phyloP scores from a whole-genome alignment of 2,113 vertebrate genomes.

The Stercorarius parasiticus region DNA sequence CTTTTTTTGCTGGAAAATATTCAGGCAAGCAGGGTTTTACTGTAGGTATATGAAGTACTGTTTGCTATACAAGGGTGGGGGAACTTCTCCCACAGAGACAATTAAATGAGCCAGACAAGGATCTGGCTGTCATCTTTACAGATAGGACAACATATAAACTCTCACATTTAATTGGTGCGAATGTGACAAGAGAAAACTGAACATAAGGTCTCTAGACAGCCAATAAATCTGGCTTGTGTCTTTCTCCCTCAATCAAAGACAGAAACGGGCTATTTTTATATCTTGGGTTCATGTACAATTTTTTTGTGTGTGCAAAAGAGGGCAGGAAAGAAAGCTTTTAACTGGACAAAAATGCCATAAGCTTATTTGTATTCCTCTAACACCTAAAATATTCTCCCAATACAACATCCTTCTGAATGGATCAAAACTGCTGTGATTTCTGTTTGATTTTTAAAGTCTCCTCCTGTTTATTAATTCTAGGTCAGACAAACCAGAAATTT shows the following conservation, averaged over 20 bases:
- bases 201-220: slow-evolving; percentile 66
- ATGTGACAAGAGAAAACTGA: slow-evolving; percentile 58
- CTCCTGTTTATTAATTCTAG: not conserved
- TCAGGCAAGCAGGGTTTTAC: not conserved
- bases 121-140: slow-evolving; percentile 61
- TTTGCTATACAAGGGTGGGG: not conserved
- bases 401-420: not conserved
- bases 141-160: slow-evolving; percentile 59
- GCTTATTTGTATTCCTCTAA: not conserved
- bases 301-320: not conserved
- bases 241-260: slow-evolving; percentile 43
- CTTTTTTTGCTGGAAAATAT: not conserved
- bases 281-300: not conserved
- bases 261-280: slow-evolving; percentile 42
- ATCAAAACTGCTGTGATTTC: not conserved
- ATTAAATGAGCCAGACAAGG: slow-evolving; percentile 52
- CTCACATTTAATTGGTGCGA: slow-evolving; percentile 69
- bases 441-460: not conserved
- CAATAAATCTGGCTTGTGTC: slow-evolving; percentile 55
- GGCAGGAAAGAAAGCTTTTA: not conserved
- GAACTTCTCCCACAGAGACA: slow-evolving; percentile 33
- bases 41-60: not conserved
- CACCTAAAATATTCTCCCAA: not conserved
- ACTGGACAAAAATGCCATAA: not conserved
- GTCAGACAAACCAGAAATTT: not conserved